Conservation (phyloP, 2,113 vertebrate species). For the Planiliza haematocheilus region DNA sequence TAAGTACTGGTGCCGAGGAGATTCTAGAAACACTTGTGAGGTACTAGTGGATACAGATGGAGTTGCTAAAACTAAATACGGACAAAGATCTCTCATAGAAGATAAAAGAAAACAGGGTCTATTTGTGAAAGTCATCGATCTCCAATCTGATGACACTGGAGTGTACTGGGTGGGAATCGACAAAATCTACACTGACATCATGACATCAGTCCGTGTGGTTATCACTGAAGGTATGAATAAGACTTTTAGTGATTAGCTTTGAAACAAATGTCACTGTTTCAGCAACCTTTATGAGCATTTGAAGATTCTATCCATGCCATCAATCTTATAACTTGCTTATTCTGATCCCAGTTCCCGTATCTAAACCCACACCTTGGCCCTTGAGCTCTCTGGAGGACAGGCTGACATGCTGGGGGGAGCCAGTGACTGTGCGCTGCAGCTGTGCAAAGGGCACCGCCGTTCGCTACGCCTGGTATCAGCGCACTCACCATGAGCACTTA, state of each 20-base stretch:
- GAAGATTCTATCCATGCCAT: neutral
- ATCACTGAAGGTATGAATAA: slow-evolving; percentile 76
- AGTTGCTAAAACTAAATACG: neutral
- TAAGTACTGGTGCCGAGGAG: slow-evolving; percentile 83
- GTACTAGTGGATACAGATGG: slow-evolving; percentile 74
- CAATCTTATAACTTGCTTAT: neutral
- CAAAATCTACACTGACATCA: slow-evolving; percentile 74
- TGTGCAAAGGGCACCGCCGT: slow-evolving; percentile 59
- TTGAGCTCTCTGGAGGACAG: slow-evolving; percentile 44
- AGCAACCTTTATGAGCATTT: neutral
- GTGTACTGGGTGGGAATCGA: slow-evolving; percentile 82
- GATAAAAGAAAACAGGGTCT: slow-evolving; percentile 40
- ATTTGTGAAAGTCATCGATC: slow-evolving; percentile 63
- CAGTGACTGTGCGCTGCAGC: slow-evolving; percentile 69
- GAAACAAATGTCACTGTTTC: too few relatives aligned
- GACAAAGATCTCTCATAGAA: slow-evolving; percentile 27
- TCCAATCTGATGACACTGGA: slow-evolving; percentile 70
- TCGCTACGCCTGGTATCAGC: slow-evolving; percentile 74
- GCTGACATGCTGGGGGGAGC: slow-evolving; percentile 72
- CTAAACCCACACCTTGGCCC: slow-evolving; percentile 68
- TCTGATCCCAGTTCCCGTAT: slow-evolving; percentile 70
- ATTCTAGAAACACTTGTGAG: slow-evolving; percentile 64
- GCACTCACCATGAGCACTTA: neutral
- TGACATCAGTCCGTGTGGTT: slow-evolving; percentile 67
- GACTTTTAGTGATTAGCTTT: too few relatives aligned